These are phyloP conservation scores for Cladorhizidae sp. DNA, from an alignment of 37 sponge, comb jelly and placozoan genomes.

Conservation along the genomic window DNA sequence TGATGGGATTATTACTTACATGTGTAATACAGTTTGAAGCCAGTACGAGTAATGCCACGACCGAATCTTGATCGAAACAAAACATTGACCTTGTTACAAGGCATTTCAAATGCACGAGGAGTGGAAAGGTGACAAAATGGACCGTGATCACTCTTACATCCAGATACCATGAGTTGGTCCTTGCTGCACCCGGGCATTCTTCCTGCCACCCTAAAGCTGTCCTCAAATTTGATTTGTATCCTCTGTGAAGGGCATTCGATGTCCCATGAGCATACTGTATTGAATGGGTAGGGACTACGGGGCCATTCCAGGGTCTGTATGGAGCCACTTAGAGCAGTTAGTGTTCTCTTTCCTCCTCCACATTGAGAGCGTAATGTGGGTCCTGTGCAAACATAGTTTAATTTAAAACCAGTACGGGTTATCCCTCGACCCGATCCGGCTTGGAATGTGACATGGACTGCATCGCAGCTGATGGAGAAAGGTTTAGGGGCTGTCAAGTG, in stretches of 20 bases:
- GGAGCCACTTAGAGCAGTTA: background rate
- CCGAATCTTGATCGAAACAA: background rate
- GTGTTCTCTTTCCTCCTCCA: background rate
- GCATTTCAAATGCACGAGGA: background rate
- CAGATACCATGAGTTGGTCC: background rate
- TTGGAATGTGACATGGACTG: background rate
- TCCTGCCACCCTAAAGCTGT: background rate
- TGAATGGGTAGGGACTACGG: background rate
- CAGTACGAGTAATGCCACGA: background rate
- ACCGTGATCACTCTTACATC: background rate
- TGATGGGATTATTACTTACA: too few species aligned
- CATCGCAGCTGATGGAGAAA: background rate
- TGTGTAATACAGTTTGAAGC: too few species aligned
- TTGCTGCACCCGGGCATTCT: background rate
- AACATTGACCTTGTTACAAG: background rate
- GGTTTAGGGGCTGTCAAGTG: background rate
- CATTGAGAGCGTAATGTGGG: background rate
- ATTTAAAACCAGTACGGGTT: background rate
- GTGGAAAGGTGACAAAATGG: background rate
- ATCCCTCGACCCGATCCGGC: background rate
- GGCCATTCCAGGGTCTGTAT: constrained; percentile 1
- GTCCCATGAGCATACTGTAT: background rate
- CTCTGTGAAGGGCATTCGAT: background rate
- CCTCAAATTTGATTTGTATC: background rate
- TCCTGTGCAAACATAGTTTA: background rate